Evolutionary conservation across 2,797 vertebrate genomes (phyloP).

Genomic region (Chrosomus eos): DNA sequence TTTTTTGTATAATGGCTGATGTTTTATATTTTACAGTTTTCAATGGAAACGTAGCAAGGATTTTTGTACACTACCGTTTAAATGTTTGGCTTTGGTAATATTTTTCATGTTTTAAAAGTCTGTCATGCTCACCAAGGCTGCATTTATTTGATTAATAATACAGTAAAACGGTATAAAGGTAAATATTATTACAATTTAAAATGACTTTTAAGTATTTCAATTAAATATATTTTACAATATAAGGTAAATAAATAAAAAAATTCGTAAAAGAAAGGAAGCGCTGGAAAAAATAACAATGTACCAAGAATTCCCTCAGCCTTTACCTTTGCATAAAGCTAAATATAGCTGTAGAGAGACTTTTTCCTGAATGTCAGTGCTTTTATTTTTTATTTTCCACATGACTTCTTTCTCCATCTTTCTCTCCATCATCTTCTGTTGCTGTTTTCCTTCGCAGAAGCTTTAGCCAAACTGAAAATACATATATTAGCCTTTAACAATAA

Average conservation of each 20-base stretch:
- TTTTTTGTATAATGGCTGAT: not conserved
- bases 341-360: not conserved
- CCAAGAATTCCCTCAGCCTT: not conserved
- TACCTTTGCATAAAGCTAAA: not conserved
- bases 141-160: not conserved
- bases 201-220: not conserved
- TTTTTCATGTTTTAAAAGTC: not conserved
- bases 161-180: not conserved
- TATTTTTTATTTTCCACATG: constrained; percentile 2
- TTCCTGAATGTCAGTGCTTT: constrained; percentile 35
- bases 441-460: not conserved
- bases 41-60: not conserved
- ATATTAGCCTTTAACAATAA: not conserved
- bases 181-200: not conserved
- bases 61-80: not conserved
- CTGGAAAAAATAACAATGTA: not conserved
- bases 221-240: not conserved
- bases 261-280: not conserved
- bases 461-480: not conserved
- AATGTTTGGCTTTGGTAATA: not conserved
- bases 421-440: not conserved
- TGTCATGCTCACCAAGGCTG: not conserved
- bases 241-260: not conserved
- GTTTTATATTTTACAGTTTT: not conserved
- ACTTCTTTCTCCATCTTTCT: not conserved